Base-by-base conservation (phyloP, 2,113 vertebrate genomes). In the Campylomormyrus numenius region DNA sequence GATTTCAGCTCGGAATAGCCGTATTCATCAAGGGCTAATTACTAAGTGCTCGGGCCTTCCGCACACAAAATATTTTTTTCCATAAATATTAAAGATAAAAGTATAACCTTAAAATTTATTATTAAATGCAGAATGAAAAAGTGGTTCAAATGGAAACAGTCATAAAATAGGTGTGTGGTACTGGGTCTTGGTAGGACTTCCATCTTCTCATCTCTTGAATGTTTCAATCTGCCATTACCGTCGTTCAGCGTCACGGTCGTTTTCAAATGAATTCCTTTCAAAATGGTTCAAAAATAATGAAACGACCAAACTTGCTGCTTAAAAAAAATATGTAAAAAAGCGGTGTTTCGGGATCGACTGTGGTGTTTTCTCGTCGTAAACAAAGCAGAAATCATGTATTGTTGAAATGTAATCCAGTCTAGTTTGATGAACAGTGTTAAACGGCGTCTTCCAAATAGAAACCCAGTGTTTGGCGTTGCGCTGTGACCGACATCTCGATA, bases 221-320 rank as follows among this genome's bases (percentile, higher is more conserved):
- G 45, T 39, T 45, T 45, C 83, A 48, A 85, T 85, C 83, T 85
- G 83, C 83, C 83, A 46, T 85, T 48, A 85, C 83, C 83, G 83
- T 8, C 45, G 13, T 19, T 42, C 80, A 84, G 39, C 80, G 21
- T 46, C 39, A 85, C 83, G 45, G 42, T 85, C 83, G 21, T 46
- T 85, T 85, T 46, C 45, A 21, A 48, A n/a, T 48, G 39, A 85
- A 85, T 85, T 24, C 24, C 8, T 48, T 42, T 48, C 83, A 48
- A 48, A 85, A 85, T 46, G 21, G 3, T 85, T 42, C 39, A 27
- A 85, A 85, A 24, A 46, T 21, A 48, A 48, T 48, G 42, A 85
- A 85, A 85, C 45, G 8, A 85, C 21, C 9, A 85, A n/a, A 85
- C 39, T 85, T 85, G 19, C 42, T 85, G 19, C 15, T 85, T 85